Base-by-base conservation (phyloP, 2,888 invertebrate species). In the Pterostichus niger region DNA sequence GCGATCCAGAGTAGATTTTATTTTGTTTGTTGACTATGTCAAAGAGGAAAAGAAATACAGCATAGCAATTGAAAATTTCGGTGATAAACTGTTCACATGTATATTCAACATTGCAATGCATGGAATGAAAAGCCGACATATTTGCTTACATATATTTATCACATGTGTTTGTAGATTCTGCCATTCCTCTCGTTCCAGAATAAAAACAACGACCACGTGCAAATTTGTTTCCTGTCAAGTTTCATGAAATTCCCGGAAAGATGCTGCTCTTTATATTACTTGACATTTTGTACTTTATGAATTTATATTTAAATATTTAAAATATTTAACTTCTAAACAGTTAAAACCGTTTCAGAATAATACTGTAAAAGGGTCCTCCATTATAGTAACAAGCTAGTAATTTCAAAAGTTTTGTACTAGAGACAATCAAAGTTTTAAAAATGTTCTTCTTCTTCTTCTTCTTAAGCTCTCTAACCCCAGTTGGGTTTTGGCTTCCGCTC, bases 131-230 rank as follows among this genome's bases (percentile, higher is more conserved):
- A 13, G 2, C 35, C 4, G 7, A 64, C n/a, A 31, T 33, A 64
- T 59, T 59, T 64, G 64, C n/a, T 35, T 64, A 7, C 35, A 33
- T 64, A 35, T 64, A 64, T 33, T 33, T 40, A 35, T 6, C 15
- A 17, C 17, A 9, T 56, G 17, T 13, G 13, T 56, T 56, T 56
- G 56, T 6, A 56, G 9, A 56, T 31, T 59, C 11, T 11, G 64
- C 6, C n/a, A 31, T 49, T 49, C 5, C 49, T 49, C n/a, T 49
- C 10, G n/a, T 13, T 13, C 5, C 49, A 11, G 49, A 49, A 49
- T 5, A 49, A n/a, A n/a, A 49, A 49, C 2, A 49, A 49, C 49
- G 49, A 49, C 49, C 11, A 49, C 49, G 49, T 49, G n/a, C 13
- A 49, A 49, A 49, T 11, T 49, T n/a, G 10, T 49, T 46, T 40